phyloP scores from a whole-genome alignment of 2,113 vertebrate species.

The Mixornis gularis region DNA sequence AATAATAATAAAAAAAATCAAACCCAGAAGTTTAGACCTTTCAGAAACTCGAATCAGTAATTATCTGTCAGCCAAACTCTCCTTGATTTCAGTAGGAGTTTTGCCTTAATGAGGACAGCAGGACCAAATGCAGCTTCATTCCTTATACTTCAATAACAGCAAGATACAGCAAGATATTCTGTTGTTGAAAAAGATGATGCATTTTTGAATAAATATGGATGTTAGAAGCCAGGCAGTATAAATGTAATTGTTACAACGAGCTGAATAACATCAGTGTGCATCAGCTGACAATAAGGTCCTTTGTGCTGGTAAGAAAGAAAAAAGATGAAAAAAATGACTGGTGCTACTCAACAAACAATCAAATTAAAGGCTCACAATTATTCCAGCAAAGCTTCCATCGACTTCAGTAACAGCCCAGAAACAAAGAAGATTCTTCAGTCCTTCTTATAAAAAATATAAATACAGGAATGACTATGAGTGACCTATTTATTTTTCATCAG shows the following conservation, averaged over 20 bases:
- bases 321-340: background rate
- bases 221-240: background rate
- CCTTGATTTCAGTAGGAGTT: constrained; percentile 11
- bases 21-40: background rate
- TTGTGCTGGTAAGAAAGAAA: constrained; percentile 10
- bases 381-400: background rate
- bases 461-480: background rate
- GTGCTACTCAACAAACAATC: background rate
- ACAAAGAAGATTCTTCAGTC: background rate
- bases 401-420: background rate
- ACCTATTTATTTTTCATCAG: constrained; percentile 7
- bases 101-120: constrained; percentile 36
- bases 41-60: background rate
- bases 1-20: background rate
- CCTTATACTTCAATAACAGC: background rate
- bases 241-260: background rate
- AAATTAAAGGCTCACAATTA: constrained; percentile 11
- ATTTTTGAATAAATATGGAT: background rate
- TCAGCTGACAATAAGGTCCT: background rate
- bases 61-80: background rate
- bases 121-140: constrained; percentile 6
- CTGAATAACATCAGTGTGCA: background rate
- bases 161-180: background rate
- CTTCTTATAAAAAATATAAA: background rate
- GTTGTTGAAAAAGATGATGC: background rate